Evolutionary conservation across 2,797 vertebrate genomes (phyloP).

Genomic region (Rhynchotus rufescens): DNA sequence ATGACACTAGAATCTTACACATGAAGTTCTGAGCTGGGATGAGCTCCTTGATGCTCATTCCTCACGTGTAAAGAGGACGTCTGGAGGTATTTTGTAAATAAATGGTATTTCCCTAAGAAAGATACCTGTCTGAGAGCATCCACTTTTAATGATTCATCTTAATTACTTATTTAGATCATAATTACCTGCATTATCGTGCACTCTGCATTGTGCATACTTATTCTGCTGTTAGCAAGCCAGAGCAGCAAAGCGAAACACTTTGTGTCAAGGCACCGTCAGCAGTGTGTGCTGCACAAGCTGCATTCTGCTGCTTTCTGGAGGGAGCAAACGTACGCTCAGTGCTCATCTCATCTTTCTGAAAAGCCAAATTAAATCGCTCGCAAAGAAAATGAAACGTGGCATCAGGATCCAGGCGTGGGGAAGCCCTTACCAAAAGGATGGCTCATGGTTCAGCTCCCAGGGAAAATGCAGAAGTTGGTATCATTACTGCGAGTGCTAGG

Average conservation of each 20-base stretch:
- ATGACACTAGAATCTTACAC: background rate
- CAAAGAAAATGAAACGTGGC: background rate
- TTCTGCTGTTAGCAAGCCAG: background rate
- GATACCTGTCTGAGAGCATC: background rate
- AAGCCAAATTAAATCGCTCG: background rate
- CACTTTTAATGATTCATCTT: background rate
- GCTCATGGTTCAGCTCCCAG: background rate
- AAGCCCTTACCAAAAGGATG: background rate
- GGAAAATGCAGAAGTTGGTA: background rate
- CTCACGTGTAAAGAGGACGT: background rate
- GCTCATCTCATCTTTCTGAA: background rate
- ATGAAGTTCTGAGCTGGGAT: background rate
- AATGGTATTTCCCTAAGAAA: background rate
- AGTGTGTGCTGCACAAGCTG: accelerated
- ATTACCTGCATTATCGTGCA: background rate
- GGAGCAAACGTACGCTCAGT: accelerated
- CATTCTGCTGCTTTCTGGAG: background rate
- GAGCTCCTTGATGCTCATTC: background rate
- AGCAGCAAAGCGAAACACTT: background rate
- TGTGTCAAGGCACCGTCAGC: background rate
- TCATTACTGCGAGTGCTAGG: background rate
- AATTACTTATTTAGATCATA: background rate
- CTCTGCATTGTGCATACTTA: background rate
- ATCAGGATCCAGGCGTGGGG: background rate
- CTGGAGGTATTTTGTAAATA: background rate